These are phyloP conservation scores for Lysiphlebus fabarum DNA, from an alignment of 1,140 invertebrate genomes.

Conservation along the genomic window DNA sequence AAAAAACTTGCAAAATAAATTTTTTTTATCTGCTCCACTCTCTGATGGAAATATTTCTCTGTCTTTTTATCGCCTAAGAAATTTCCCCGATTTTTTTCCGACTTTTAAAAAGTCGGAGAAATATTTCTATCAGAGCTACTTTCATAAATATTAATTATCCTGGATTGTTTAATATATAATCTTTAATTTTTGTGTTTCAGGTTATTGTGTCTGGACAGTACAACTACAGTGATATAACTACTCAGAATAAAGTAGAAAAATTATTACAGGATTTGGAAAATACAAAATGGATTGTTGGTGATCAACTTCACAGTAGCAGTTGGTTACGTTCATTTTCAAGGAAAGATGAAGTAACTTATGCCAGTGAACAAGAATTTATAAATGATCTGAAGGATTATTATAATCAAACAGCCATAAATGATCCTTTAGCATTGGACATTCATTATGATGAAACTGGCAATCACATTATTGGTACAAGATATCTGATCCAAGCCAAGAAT, in stretches of 20 bases:
- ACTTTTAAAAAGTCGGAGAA: too few species aligned
- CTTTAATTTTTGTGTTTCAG: too few species aligned
- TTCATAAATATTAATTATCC: too few species aligned
- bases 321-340: constrained; percentile 83
- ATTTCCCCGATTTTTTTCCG: too few species aligned
- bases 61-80: too few species aligned
- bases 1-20: too few species aligned
- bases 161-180: too few species aligned
- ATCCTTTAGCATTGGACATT: constrained; percentile 79
- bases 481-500: constrained; percentile 85
- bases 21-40: too few species aligned
- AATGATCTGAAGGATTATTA: constrained; percentile 72
- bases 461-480: constrained; percentile 77
- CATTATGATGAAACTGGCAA: constrained; percentile 74
- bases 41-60: too few species aligned
- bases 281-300: constrained; percentile 71
- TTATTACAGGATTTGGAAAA: constrained; percentile 77
- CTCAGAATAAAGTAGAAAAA: constrained; percentile 76
- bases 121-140: too few species aligned
- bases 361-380: constrained; percentile 71
- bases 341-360: constrained; percentile 73
- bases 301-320: constrained; percentile 81
- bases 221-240: constrained; percentile 78
- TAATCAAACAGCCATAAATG: constrained; percentile 61
- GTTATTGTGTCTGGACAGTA: constrained; percentile 82